Conservation (phyloP, 1,140 invertebrate species). For the Ceratina japonica region DNA sequence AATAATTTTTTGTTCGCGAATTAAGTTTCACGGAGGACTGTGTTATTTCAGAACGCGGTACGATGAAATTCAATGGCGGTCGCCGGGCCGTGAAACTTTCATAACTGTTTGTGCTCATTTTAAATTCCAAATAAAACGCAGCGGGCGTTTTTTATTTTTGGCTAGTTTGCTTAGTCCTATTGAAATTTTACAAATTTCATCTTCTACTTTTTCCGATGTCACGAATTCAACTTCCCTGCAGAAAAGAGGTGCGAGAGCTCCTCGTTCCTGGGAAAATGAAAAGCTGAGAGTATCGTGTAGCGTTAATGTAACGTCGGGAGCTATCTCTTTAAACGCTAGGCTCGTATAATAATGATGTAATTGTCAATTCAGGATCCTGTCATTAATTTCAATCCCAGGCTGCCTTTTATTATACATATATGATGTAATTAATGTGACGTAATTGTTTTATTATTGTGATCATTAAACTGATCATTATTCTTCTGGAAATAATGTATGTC, state of each 20-base stretch:
- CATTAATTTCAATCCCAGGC: too few relatives aligned
- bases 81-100: constrained; percentile 4
- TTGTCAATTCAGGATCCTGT: too few relatives aligned
- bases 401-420: too few relatives aligned
- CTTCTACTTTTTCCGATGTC: not conserved
- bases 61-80: constrained; percentile 11
- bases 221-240: not conserved
- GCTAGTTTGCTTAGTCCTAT: not conserved
- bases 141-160: not conserved
- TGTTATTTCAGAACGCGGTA: not conserved
- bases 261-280: too few relatives aligned
- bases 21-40: not conserved
- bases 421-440: too few relatives aligned
- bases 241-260: too few relatives aligned
- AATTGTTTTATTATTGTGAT: too few relatives aligned
- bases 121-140: constrained; percentile 2
- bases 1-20: not conserved
- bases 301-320: not conserved
- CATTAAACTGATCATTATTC: not conserved
- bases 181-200: constrained; percentile 16
- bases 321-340: too few relatives aligned
- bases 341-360: too few relatives aligned
- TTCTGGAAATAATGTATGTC: not conserved
- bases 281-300: not conserved
- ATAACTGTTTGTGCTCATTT: constrained; percentile 18